Conservation (phyloP, 1,140 invertebrate genomes). For the Mercenaria mercenaria region DNA sequence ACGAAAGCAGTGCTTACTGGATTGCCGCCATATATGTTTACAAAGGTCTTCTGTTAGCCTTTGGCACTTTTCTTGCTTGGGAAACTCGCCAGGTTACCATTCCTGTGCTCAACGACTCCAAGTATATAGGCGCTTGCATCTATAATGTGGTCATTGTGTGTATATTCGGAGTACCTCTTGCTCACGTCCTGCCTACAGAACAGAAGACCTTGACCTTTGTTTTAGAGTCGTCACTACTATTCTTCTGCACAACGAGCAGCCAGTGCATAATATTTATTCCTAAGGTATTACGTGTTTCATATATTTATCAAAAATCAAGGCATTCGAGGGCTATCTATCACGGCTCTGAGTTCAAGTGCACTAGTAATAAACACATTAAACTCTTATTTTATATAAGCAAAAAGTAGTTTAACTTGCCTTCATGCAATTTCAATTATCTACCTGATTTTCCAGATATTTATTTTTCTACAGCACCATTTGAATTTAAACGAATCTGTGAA, state of each 20-base stretch:
- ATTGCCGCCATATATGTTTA: conserved; percentile 64
- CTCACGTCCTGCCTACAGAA: conserved; percentile 89
- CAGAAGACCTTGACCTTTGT: conserved; percentile 68
- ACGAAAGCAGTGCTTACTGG: conserved; percentile 60
- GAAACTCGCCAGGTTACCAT: conserved; percentile 75
- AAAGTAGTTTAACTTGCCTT: too few relatives aligned
- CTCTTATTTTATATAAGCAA: too few relatives aligned
- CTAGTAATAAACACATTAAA: too few relatives aligned
- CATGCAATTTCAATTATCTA: too few relatives aligned
- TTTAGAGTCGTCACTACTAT: conserved; percentile 60
- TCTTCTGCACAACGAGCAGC: conserved; percentile 71
- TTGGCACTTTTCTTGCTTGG: conserved; percentile 76
- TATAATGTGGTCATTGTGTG: conserved; percentile 99
- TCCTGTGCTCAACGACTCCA: conserved; percentile 76
- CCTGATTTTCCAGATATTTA: too few relatives aligned
- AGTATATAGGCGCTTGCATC: conserved; percentile 91
- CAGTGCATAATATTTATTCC: conserved; percentile 74
- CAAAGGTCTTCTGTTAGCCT: conserved; percentile 75
- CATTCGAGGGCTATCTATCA: too few relatives aligned
- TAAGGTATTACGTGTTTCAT: too few relatives aligned
- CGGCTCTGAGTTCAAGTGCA: too few relatives aligned
- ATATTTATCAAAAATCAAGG: too few relatives aligned
- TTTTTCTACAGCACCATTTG: too few relatives aligned
- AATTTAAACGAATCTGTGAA: too few relatives aligned
- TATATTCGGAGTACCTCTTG: conserved; percentile 96